phyloP scores from a whole-genome alignment of 1,140 invertebrate genomes.

The Philotrypesis tridentata region DNA sequence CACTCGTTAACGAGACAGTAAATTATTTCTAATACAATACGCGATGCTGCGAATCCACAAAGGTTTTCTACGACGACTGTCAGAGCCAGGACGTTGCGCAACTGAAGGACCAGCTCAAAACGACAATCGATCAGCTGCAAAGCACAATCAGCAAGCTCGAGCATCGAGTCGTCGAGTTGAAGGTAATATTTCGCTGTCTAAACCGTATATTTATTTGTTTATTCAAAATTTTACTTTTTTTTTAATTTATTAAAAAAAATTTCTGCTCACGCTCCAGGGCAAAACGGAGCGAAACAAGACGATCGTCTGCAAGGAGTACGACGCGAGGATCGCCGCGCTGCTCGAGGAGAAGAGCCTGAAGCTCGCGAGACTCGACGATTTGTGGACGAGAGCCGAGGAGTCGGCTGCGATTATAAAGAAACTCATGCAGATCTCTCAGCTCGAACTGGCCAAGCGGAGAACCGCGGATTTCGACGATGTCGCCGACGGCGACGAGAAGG shows the following conservation, averaged over 20 bases:
- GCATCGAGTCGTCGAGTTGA: conserved; percentile 74
- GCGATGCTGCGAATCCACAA: not conserved
- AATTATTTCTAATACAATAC: not conserved
- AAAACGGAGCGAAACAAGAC: conserved; percentile 54
- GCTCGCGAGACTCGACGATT: conserved; percentile 48
- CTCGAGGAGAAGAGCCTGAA: conserved; percentile 51
- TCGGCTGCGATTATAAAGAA: conserved; percentile 46
- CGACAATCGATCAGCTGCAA: conserved; percentile 74
- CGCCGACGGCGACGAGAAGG: conserved; percentile 53
- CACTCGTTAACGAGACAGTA: not conserved
- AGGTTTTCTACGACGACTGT: conserved; percentile 61
- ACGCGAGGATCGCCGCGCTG: conserved; percentile 55
- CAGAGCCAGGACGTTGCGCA: conserved; percentile 76
- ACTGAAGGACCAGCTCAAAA: conserved; percentile 72
- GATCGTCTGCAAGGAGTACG: conserved; percentile 55
- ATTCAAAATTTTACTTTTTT: too few species aligned
- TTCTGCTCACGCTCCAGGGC: too few species aligned
- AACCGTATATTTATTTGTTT: too few species aligned
- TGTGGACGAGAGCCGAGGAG: conserved; percentile 34
- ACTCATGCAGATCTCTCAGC: conserved; percentile 33
- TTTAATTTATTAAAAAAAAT: too few species aligned
- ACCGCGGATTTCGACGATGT: conserved; percentile 42
- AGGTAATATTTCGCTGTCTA: too few species aligned
- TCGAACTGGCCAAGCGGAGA: conserved; percentile 44
- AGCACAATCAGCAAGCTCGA: conserved; percentile 70